phyloP scores from a whole-genome alignment of 2,888 invertebrate genomes.

The Byasa hedistus region DNA sequence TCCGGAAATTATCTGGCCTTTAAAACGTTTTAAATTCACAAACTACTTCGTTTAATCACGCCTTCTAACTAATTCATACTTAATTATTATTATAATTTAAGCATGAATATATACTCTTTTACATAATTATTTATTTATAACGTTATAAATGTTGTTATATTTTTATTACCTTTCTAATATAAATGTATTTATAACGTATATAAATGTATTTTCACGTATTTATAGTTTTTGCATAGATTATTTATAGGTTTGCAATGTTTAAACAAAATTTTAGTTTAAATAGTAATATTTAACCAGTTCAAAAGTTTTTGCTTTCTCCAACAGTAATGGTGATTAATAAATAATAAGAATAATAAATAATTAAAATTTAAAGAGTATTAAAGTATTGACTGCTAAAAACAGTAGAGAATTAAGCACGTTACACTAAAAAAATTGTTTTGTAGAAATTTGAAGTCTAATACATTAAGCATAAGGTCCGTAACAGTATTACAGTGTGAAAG shows the following conservation, averaged over 20 bases:
- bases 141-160: background rate
- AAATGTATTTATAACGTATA: no score
- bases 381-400: background rate
- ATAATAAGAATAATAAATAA: background rate
- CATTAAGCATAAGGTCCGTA: background rate
- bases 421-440: conserved; percentile 1
- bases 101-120: conserved; percentile 21
- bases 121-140: conserved; percentile 4
- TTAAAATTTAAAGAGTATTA: background rate
- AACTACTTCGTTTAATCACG: conserved; percentile 20
- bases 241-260: conserved; percentile 1
- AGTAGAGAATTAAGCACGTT: conserved; percentile 14
- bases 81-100: conserved; percentile 12
- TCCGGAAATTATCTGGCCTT: background rate
- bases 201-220: no score
- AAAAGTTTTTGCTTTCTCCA: conserved; percentile 22
- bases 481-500: background rate
- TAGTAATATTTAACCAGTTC: conserved; percentile 15
- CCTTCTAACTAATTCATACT: conserved; percentile 16
- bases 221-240: background rate
- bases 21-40: background rate
- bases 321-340: background rate
- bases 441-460: conserved; percentile 16
- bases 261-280: conserved; percentile 2
- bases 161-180: background rate